Evolutionary conservation across 2,797 vertebrate genomes (phyloP), one percentile per base, ranked within the genome.

Genomic region (Salmo trutta): DNA sequence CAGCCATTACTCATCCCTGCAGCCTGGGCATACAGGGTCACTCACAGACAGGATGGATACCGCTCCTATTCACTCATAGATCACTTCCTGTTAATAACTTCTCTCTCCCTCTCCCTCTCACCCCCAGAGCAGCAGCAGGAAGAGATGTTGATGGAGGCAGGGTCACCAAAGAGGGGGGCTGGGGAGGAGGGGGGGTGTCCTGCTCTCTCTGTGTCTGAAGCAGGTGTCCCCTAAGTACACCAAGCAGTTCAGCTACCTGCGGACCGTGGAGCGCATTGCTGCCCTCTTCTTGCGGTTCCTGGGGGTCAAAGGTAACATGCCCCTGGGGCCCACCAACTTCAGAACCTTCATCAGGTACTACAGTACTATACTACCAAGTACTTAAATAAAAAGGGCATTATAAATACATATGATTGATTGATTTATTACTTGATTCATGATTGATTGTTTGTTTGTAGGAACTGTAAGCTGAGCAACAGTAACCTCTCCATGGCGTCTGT

Each of bases 181-280:
- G 87, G 87, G 71, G 67, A 71, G 0, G 78, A 56, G 0, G n/a
- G 69, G 24, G 0, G 21, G 29, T 1, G 2, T 47, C 0, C 90
- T 96, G 80, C 97, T 97, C 15, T 95, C 97, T 3, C 89, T 96
- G 21, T 98, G 95, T 84, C 95, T 99, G 88, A 99, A 98, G 90
- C 96, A 98, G 86, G 96, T 99, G 68, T 98, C 97, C 84, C 98
- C 98, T 64, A 99, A 98, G 80, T 98, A 98, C 5, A 94, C 95
- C 68, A 96, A 95, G 86, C 96, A 98, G 88, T 99, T 99, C 83
- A 95, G 88, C 93, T 93, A 96, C 85, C 92, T 99, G 90, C 92
- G 96, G 1, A 89, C 96, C 21, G 93, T 97, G 90, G 97, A 99
- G 85, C 94, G 96, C 3, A 96, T 98, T 77, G 92, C 96, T 0